Evolutionary conservation across 2,113 vertebrate species (phyloP).

Genomic region (Ochotona princeps): DNA sequence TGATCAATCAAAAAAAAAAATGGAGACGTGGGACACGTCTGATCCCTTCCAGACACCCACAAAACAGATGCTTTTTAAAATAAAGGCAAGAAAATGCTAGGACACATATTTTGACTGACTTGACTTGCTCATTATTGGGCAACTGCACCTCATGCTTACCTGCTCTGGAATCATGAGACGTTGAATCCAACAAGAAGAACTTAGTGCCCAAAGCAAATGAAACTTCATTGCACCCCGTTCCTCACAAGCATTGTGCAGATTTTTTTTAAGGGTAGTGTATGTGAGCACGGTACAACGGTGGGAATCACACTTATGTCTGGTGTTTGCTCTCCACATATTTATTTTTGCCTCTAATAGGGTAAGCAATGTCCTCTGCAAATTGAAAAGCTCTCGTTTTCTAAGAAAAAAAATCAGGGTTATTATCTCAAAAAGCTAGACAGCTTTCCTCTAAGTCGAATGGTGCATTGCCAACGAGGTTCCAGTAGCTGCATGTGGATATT

Average conservation of each 20-base stretch:
- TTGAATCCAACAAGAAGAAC: background rate
- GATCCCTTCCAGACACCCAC: slow-evolving; percentile 71
- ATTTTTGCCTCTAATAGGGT: slow-evolving; percentile 18
- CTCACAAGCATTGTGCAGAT: background rate
- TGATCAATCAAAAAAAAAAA: slow-evolving; percentile 50
- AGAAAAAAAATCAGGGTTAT: slow-evolving; percentile 20
- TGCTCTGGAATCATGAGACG: background rate
- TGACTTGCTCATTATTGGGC: slow-evolving; percentile 52
- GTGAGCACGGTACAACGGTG: background rate
- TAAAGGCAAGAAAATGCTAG: slow-evolving; percentile 54
- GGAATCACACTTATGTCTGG: background rate
- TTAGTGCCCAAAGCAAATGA: background rate
- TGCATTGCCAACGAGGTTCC: background rate
- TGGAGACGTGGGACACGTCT: slow-evolving; percentile 57
- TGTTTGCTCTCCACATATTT: background rate
- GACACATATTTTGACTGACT: slow-evolving; percentile 50
- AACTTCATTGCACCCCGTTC: background rate
- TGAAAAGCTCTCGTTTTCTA: slow-evolving; percentile 33
- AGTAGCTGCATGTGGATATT: background rate
- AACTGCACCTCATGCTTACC: slow-evolving; percentile 5
- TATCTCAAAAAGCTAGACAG: slow-evolving; percentile 20
- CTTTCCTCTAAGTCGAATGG: background rate
- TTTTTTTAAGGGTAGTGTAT: background rate
- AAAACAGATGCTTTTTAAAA: slow-evolving; percentile 70
- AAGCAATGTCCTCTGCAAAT: background rate